These are phyloP conservation scores for Melanotaenia parkinsoni DNA, from an alignment of 2,797 vertebrate genomes.

Conservation along the genomic window DNA sequence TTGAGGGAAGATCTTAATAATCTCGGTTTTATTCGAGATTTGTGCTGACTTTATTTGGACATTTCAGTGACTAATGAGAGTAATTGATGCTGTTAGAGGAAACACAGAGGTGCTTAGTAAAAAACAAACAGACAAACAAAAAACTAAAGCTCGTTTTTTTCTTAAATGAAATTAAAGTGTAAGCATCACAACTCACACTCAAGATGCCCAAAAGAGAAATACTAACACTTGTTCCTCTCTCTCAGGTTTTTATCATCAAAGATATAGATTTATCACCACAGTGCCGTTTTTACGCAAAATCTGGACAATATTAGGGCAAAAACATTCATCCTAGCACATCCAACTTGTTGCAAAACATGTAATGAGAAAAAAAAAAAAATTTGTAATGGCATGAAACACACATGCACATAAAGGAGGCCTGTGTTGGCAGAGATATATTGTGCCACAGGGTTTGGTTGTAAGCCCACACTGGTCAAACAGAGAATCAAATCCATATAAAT, in stretches of 20 bases:
- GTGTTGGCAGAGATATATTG: conserved; percentile 35
- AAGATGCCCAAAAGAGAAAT: background rate
- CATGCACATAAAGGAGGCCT: conserved; percentile 31
- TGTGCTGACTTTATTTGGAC: background rate
- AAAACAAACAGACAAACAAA: background rate
- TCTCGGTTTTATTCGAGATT: background rate
- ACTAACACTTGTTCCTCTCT: background rate
- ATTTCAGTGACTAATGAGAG: background rate
- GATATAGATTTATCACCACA: background rate
- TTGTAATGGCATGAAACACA: background rate
- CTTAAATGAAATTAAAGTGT: background rate
- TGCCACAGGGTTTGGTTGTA: conserved; percentile 57
- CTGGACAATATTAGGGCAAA: background rate
- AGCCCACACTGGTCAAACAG: conserved; percentile 51
- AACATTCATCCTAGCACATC: conserved; percentile 1
- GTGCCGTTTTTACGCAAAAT: background rate
- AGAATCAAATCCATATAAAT: conserved; percentile 44
- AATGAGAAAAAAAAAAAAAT: conserved; percentile 9
- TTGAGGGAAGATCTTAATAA: background rate
- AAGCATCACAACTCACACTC: background rate
- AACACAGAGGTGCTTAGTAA: background rate
- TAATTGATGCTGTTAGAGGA: background rate
- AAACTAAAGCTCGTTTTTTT: background rate
- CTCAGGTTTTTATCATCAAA: background rate
- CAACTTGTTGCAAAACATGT: conserved; percentile 41